Percentiles rank a stretch among this genome's conserved stretches.
These are phyloP conservation scores for Adelges cooleyi DNA, from an alignment of 1,140 invertebrate genomes.

Conservation along the genomic window DNA sequence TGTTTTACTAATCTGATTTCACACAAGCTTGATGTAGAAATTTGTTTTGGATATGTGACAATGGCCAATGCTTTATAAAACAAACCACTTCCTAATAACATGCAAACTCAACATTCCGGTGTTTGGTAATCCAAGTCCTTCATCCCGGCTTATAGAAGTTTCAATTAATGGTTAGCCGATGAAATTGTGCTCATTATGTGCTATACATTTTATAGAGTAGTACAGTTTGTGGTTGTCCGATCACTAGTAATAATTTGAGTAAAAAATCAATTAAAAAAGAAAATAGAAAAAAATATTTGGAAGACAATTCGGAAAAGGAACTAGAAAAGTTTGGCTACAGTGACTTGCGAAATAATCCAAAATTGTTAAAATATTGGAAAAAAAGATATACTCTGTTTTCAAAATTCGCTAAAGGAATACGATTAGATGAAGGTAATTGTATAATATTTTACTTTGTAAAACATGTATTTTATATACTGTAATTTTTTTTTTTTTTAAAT, in stretches of 20 bases:
- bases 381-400: slow-evolving; percentile 79
- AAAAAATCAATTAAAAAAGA: neutral
- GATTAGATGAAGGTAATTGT: slow-evolving; percentile 55
- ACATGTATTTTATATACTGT: too few species aligned
- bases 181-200: neutral
- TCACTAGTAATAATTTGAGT: neutral
- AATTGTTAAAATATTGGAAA: slow-evolving; percentile 73
- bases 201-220: neutral
- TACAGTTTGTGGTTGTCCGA: neutral
- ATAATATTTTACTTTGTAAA: neutral
- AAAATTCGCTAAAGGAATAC: slow-evolving; percentile 79
- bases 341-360: slow-evolving; percentile 53
- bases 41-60: too few species aligned
- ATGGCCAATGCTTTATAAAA: too few species aligned
- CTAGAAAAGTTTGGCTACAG: neutral
- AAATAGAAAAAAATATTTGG: neutral
- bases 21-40: too few species aligned
- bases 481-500: slow-evolving; percentile 30
- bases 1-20: too few species aligned
- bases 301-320: neutral
- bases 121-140: neutral
- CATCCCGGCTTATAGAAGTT: neutral
- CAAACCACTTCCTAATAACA: too few species aligned
- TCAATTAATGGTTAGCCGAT: neutral
- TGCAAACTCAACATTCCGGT: neutral